phyloP scores from a whole-genome alignment of 2,797 vertebrate genomes.

The Brotula barbata region DNA sequence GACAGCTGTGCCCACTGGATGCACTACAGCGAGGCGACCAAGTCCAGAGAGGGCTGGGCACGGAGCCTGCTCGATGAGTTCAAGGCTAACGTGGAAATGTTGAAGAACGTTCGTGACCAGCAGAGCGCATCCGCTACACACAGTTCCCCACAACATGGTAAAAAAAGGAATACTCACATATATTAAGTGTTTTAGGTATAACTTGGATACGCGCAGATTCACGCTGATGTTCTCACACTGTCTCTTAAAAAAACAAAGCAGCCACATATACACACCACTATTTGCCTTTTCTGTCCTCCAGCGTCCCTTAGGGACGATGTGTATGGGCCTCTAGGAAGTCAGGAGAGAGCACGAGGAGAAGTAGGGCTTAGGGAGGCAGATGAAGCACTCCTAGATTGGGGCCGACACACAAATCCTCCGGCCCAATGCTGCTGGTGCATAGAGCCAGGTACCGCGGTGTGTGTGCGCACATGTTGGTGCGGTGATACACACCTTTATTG shows the following conservation, averaged over 20 bases:
- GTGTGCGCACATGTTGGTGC: slow-evolving; percentile 73
- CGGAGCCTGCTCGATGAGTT: slow-evolving; percentile 90
- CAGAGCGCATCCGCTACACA: slow-evolving; percentile 72
- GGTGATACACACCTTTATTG: slow-evolving; percentile 69
- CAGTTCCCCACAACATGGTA: slow-evolving; percentile 85
- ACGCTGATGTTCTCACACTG: neutral
- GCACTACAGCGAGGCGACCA: slow-evolving; percentile 95
- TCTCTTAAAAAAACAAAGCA: too few species aligned
- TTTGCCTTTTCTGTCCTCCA: slow-evolving; percentile 77
- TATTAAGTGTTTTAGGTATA: neutral
- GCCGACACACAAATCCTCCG: slow-evolving; percentile 66
- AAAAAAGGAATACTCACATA: slow-evolving; percentile 5
- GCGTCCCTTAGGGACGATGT: slow-evolving; percentile 77
- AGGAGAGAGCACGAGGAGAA: slow-evolving; percentile 67
- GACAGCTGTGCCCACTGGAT: slow-evolving; percentile 95
- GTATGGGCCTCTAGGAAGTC: slow-evolving; percentile 75
- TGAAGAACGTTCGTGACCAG: slow-evolving; percentile 88
- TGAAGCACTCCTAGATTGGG: slow-evolving; percentile 73
- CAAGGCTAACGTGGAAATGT: slow-evolving; percentile 91
- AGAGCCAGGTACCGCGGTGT: slow-evolving; percentile 80
- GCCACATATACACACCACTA: slow-evolving; percentile 32
- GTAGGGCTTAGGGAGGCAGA: slow-evolving; percentile 81
- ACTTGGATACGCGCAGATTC: slow-evolving; percentile 12
- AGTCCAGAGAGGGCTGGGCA: slow-evolving; percentile 90
- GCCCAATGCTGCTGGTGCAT: slow-evolving; percentile 82